Percentiles rank a stretch among this genome's conserved stretches.
Evolutionary conservation across 2,797 vertebrate species (phyloP).

Genomic region (Clarias pachynema): DNA sequence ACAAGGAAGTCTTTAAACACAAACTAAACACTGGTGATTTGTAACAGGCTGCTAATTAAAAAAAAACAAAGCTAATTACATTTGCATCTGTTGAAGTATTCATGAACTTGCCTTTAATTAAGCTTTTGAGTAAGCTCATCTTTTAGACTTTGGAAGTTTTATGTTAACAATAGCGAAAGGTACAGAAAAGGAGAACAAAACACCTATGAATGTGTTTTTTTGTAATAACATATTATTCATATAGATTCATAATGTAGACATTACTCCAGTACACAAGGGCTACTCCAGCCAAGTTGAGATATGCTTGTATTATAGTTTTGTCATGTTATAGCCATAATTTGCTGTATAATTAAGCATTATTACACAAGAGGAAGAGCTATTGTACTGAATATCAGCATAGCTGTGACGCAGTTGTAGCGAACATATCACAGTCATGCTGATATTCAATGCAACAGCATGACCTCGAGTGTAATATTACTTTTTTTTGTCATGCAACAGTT

Average conservation of each 20-base stretch:
- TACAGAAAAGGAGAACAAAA: no score
- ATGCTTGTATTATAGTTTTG: background rate
- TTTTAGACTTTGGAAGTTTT: slow-evolving; percentile 38
- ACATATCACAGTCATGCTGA: no score
- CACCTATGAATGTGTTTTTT: background rate
- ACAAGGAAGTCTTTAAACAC: slow-evolving; percentile 58
- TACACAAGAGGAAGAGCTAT: background rate
- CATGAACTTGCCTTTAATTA: slow-evolving; percentile 65
- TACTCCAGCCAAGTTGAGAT: background rate
- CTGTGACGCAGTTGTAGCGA: no score
- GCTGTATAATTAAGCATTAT: background rate
- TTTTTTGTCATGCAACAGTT: no score
- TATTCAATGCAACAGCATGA: no score
- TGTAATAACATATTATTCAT: background rate
- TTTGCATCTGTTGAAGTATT: slow-evolving; percentile 60
- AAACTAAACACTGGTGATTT: slow-evolving; percentile 63
- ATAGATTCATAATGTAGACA: background rate
- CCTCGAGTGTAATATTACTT: no score
- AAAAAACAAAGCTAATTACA: slow-evolving; percentile 62
- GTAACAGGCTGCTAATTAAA: slow-evolving; percentile 65
- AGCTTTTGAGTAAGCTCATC: slow-evolving; percentile 60
- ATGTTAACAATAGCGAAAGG: background rate
- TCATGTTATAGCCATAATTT: background rate
- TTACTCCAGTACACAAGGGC: background rate
- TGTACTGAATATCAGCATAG: background rate